Base-by-base conservation (phyloP, 2,113 vertebrate species). In the Theristicus caerulescens region DNA sequence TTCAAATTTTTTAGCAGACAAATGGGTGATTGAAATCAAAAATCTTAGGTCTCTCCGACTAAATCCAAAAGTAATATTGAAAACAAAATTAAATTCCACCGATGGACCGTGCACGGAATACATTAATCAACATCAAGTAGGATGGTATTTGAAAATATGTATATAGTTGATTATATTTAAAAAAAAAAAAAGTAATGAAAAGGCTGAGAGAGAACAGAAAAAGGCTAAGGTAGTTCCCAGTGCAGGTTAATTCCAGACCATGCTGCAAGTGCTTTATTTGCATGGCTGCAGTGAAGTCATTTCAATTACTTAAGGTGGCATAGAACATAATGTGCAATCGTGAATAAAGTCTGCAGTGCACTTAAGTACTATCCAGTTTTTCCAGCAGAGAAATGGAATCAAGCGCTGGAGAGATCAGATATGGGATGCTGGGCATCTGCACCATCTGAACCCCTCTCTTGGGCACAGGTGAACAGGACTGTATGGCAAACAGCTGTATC, bases 371-470 rank as follows among this genome's bases (percentile, higher is more conserved):
- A 46, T 2, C 20, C n/a, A 16, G 47, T 88, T 94, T 74, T 87
- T 59, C 27, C 86, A 91, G 8, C 6, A 7, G 31, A 66, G 32
- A 80, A 54, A 70, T 25, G 17, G 49, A 94, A 66, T 42, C 13
- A 49, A 55, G 51, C 6, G 3, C 40, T 58, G 15, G n/a, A 86
- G 13, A 83, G 25, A 71, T 44, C 14, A 78, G 27, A 62, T 13
- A 26, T 0, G 0, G 19, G 19, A 57, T n/a, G 15, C 15, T 51
- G 36, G 13, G 7, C 36, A 82, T 19, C 29, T 38, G 64, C 32
- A 66, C 16, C 11, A 24, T 4, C 19, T 76, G 32, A 85, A 42
- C 6, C 25, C 6, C 16, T 70, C 55, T 24, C 18, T 6, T 46
- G 13, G 47, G 72, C 42, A 59, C 9, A 18, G 16, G 46, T 55